Evolutionary conservation across 2,797 vertebrate genomes (phyloP), one percentile per base, ranked within the genome.

Genomic region (Heliangelus exortis): DNA sequence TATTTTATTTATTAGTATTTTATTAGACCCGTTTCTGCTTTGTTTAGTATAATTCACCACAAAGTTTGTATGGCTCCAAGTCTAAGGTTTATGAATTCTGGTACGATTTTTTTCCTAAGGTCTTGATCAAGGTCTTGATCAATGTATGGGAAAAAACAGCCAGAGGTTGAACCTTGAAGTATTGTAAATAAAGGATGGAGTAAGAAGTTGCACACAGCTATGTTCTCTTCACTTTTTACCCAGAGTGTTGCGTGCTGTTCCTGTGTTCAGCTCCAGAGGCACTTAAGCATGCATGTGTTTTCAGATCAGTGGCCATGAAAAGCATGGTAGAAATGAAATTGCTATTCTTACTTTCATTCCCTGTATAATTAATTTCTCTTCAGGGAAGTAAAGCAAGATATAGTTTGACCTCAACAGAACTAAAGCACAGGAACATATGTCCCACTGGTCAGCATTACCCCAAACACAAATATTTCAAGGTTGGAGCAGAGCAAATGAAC

Each of bases 351-450:
- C 68, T 86, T 93, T 89, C 41, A 65, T 39, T 17, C 10, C 81
- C 48, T 88, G 29, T 90, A 23, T 76, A 91, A 95, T 93, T 94
- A 87, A 87, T 75, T 91, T 93, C 59, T 94, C 90, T 91, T 95
- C 65, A 92, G 84, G 76, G 72, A 94, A 87, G 62, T 23, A 77
- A 43, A 62, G 48, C 26, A 85, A 95, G 69, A 33, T 83, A 67
- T 54, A 78, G 69, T 84, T 92, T 88, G 50, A 90, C 51, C 81
- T 93, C 55, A 57, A 6, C 28, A 89, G 51, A 66, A 81, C 2
- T 67, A 66, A 93, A 58, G 83, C 69, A 36, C 31, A 41, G 78
- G 50, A 94, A 83, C 66, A 36, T 51, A 25, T 14, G 72, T 93
- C 84, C 91, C 83, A 69, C 57, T 62, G 67, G 55, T 94, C 91